Base-by-base conservation (phyloP, 2,888 invertebrate species). In the Cyaniris semiargus region DNA sequence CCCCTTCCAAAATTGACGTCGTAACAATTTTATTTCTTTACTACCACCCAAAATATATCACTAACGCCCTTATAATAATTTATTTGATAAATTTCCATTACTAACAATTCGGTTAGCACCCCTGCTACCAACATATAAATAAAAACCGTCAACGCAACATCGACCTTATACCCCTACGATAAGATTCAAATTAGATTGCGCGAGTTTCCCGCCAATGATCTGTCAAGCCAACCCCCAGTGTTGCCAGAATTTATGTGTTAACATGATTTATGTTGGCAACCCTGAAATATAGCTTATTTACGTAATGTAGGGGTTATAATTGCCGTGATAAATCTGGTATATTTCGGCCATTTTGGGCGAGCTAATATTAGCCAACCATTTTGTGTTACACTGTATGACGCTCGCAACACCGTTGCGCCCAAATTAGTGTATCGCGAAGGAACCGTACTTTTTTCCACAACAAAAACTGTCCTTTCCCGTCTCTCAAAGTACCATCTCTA, bases 21-120 rank as follows among this genome's bases (percentile, higher is more conserved):
- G 66, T 66, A 66, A 66, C 66, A 66, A 13, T 66, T 66, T 66
- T 66, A 66, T 66, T 66, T 15, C 66, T 66, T 66, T 31, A 66
- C 66, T 66, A 15, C 27, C 66, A 66, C 38, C 72, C 21, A 21
- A 72, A 72, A 72, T 48, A 71, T 38, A 72, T 72, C 72, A 72
- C 23, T 38, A 23, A 53, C 74, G 53, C 74, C 74, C 74, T 44
- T 38, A 71, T 38, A 23, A 89, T 91, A 91, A 91, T 92, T 93
- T 91, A 93, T 93, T 89, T 88, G 90, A 93, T 93, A 90, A 90
- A 91, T 91, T 91, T 92, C 92, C 91, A 91, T 92, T 88, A 86
- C 87, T 80, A 83, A 87, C 89, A 86, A 90, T 88, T 89, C 88
- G 86, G 89, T 89, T 89, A 88, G 85, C 83, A 86, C 90, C 89